Base-by-base conservation (phyloP, 2,888 invertebrate genomes). In the Lepidocyrtoides sp. region DNA sequence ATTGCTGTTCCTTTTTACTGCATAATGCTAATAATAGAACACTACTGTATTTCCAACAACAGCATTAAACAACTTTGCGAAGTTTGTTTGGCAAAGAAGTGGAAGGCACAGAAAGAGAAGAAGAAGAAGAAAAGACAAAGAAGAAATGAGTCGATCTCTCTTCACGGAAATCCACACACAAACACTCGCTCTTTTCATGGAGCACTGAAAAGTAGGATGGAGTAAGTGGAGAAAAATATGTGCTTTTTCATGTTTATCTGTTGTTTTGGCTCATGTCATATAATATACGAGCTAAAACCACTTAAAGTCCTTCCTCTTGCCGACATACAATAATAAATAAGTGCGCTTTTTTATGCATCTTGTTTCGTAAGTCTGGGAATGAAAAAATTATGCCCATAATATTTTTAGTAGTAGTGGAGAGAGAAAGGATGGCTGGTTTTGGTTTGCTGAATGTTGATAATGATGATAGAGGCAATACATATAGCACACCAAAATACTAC, bases 21-120 rank as follows among this genome's bases (percentile, higher is more conserved):
- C 66, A 77, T 44, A 66, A 83, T 66, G 63, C 83, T 83, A 83
- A 83, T 83, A 83, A 83, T 83, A 83, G 83, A 83, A 83, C 83
- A 63, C 81, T 66, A 26, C 41, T 17, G 1, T 8, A 0, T 1
- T 1, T 41, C n/a, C 69, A 69, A 41, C 69, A 83, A 32, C 23
- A 36, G 29, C 60, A 23, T 44, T 83, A 83, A 66, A 83, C 63
- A 83, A 83, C 66, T 82, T 66, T 36, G 12, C 69, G 41, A 69
- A 69, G 69, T 69, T 69, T 69, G 69, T n/a, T n/a, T n/a, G n/a
- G n/a, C n/a, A n/a, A n/a, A n/a, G n/a, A n/a, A n/a, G n/a, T n/a
- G 41, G 41, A 69, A 69, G 41, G 41, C 10, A n/a, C n/a, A n/a
- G 36, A 60, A 41, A 36, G 23, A 1, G 20, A 8, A 48, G 14